Evolutionary conservation across 2,113 vertebrate species (phyloP).

Genomic region (Pseudopodoces humilis): DNA sequence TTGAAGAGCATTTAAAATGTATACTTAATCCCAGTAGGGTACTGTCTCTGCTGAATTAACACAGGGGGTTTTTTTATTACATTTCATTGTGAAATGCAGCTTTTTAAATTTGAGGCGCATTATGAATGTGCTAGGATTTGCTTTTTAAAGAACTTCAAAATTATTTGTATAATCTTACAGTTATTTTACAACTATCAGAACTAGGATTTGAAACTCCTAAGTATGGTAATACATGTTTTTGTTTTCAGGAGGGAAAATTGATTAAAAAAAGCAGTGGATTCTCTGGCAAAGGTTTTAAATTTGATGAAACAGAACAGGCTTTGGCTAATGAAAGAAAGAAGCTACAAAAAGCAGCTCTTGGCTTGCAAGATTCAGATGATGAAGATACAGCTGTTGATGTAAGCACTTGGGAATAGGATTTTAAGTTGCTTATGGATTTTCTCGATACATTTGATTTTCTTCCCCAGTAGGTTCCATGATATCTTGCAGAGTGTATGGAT

Average conservation of each 20-base stretch:
- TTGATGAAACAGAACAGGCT: constrained; percentile 96
- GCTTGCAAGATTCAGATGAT: constrained; percentile 96
- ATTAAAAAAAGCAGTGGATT: constrained; percentile 99
- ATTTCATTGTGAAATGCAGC: background rate
- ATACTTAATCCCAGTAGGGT: background rate
- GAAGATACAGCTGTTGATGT: constrained; percentile 95
- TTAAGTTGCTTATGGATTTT: background rate
- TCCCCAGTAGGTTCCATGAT: background rate
- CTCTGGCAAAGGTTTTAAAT: constrained; percentile 98
- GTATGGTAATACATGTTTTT: background rate
- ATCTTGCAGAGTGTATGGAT: background rate
- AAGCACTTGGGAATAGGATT: constrained; percentile 61
- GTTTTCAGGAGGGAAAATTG: constrained; percentile 88
- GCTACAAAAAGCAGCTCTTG: constrained; percentile 95
- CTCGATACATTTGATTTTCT: background rate
- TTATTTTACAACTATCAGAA: background rate
- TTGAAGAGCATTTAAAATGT: background rate
- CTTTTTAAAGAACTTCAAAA: background rate
- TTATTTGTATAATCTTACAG: background rate
- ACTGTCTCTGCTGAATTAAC: background rate
- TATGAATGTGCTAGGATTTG: background rate
- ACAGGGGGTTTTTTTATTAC: background rate
- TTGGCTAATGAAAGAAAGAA: constrained; percentile 98
- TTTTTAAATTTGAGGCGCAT: background rate
- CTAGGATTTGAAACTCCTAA: background rate